Evolutionary conservation across 2,113 vertebrate genomes (phyloP), one percentile per base, ranked within the genome.

Genomic region (Hypocryptadius cinnamomeus): DNA sequence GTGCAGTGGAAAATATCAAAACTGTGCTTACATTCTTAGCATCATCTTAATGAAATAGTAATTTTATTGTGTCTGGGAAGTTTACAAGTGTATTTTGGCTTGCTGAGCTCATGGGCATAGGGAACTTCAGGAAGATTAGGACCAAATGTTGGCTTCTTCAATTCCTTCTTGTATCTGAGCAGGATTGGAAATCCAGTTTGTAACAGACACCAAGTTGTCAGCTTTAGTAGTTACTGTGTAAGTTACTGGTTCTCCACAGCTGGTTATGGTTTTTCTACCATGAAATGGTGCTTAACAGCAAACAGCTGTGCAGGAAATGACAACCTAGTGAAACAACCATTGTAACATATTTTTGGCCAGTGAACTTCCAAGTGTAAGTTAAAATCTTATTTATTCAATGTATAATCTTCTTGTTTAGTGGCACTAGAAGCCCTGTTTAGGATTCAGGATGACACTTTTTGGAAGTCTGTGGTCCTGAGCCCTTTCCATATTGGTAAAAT

Each of bases 271-370:
- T 95, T 96, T 80, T 95, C 86, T 95, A 23, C 95, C 77, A 91
- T 96, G 91, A 90, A 93, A 80, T n/a, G 12, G 17, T 18, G 13
- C 78, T 70, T 96, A 89, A 96, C 92, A 93, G 78, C 83, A 87
- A 95, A 90, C 95, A 92, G 89, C 54, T 89, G 97, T 95, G 64
- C 93, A 97, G 97, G 97, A 97, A 97, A 97, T 97, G 95, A 80
- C 95, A 92, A 79, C 93, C 92, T 93, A 78, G 86, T 89, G 93
- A 65, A 96, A 94, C 94, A 94, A 82, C 94, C 57, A 45, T 89
- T 2, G 2, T 81, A 83, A 92, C 91, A 42, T 74, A 79, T 23
- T 89, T 96, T 87, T 85, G 92, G 54, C 66, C 74, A 60, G 69
- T 60, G 79, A 87, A 68, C 57, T 93, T 93, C 57, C 51, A 90